Percentiles rank a stretch among this genome's conserved stretches.
phyloP scores from a whole-genome alignment of 2,888 invertebrate genomes.

The Hemaris fuciformis region DNA sequence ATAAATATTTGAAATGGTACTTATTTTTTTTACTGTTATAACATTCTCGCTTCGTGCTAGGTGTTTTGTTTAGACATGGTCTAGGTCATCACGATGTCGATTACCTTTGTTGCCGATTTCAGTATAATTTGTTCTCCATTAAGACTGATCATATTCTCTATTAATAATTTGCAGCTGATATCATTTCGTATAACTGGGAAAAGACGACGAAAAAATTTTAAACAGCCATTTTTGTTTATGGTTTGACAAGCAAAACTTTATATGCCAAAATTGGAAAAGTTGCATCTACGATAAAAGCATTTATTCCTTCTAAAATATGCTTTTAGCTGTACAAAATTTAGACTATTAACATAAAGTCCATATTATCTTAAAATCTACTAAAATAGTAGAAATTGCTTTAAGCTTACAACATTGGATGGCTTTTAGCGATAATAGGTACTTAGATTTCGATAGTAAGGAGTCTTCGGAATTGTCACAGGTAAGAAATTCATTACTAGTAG shows the following conservation, averaged over 20 bases:
- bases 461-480: slow-evolving; percentile 38
- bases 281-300: not conserved
- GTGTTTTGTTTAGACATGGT: no score
- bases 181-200: no score
- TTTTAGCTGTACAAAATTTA: not conserved
- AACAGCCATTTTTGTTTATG: not conserved
- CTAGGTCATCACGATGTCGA: no score
- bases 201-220: no score
- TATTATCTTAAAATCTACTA: slow-evolving; percentile 34
- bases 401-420: slow-evolving; percentile 49
- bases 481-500: slow-evolving; percentile 29
- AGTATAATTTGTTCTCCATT: no score
- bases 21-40: slow-evolving; percentile 24
- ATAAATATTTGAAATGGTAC: slow-evolving; percentile 66
- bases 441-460: slow-evolving; percentile 21
- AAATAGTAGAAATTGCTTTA: slow-evolving; percentile 50
- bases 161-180: no score
- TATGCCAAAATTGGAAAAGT: not conserved
- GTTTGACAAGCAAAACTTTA: not conserved
- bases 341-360: not conserved
- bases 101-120: no score
- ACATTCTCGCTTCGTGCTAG: no score
- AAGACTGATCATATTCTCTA: no score
- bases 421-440: slow-evolving; percentile 30
- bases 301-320: not conserved